Evolutionary conservation across 2,888 invertebrate species (phyloP).

Genomic region (Sericinus montela): DNA sequence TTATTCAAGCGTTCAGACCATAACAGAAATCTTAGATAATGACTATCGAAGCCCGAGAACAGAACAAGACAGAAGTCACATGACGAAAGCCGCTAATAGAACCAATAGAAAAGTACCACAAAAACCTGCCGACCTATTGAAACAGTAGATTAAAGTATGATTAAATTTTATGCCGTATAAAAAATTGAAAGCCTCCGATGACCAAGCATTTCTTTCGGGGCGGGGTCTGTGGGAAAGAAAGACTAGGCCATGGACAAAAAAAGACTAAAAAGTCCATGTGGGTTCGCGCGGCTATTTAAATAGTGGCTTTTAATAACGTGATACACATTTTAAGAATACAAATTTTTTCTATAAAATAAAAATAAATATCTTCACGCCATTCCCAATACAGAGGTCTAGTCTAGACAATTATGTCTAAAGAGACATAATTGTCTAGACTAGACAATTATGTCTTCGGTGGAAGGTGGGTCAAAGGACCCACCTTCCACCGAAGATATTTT

Average conservation of each 20-base stretch:
- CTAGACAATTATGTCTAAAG: no score
- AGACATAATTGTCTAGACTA: no score
- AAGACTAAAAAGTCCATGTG: constrained; percentile 41
- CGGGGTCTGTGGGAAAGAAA: constrained; percentile 47
- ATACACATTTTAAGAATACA: neutral
- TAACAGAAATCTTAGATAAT: constrained; percentile 4
- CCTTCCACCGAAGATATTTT: no score
- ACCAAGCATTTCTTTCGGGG: constrained; percentile 54
- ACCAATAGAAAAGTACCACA: constrained; percentile 29
- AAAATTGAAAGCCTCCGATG: constrained; percentile 47
- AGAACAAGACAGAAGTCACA: constrained; percentile 30
- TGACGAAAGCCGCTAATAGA: constrained; percentile 26
- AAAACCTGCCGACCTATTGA: constrained; percentile 47
- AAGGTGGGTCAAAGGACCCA: no score
- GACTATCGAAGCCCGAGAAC: neutral
- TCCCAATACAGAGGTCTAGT: no score
- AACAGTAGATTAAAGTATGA: constrained; percentile 70
- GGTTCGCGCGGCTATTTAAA: constrained; percentile 27
- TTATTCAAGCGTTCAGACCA: neutral
- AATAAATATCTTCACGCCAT: no score
- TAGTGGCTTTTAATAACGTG: constrained; percentile 23
- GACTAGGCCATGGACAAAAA: constrained; percentile 30
- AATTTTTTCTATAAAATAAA: no score
- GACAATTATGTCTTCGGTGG: no score
- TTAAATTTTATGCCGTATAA: constrained; percentile 57